phyloP scores from a whole-genome alignment of 1,140 invertebrate genomes.

The Bursaphelenchus mucronatus region DNA sequence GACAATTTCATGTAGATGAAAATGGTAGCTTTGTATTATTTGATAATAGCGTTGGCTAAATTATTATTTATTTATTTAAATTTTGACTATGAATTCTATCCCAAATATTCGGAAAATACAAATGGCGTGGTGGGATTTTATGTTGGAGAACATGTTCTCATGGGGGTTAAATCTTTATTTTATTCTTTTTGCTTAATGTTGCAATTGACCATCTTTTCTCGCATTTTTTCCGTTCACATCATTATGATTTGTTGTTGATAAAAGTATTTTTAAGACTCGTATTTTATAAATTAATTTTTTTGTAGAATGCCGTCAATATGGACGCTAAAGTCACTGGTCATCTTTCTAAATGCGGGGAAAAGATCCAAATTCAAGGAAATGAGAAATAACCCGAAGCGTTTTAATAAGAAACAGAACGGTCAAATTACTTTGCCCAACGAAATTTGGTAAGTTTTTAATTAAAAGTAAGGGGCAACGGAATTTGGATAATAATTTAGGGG shows the following conservation, averaged over 20 bases:
- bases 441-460: constrained; percentile 14
- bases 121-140: no score
- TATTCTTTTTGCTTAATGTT: no score
- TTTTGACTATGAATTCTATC: no score
- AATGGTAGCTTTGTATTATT: no score
- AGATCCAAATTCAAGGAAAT: background rate
- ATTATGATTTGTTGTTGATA: background rate
- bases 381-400: background rate
- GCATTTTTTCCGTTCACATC: background rate
- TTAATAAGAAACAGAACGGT: background rate
- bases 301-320: constrained; percentile 15
- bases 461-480: background rate
- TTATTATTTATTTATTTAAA: no score
- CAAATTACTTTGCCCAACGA: constrained; percentile 14
- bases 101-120: no score
- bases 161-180: no score
- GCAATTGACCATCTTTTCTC: no score
- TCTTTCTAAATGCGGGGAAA: constrained; percentile 14
- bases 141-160: no score
- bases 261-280: background rate
- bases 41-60: no score
- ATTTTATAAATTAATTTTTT: background rate
- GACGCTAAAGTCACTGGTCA: constrained; percentile 15
- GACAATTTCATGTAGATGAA: no score
- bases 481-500: no score